Conservation (phyloP, 2,797 vertebrate genomes). For the Sebastes taczanowskii region DNA sequence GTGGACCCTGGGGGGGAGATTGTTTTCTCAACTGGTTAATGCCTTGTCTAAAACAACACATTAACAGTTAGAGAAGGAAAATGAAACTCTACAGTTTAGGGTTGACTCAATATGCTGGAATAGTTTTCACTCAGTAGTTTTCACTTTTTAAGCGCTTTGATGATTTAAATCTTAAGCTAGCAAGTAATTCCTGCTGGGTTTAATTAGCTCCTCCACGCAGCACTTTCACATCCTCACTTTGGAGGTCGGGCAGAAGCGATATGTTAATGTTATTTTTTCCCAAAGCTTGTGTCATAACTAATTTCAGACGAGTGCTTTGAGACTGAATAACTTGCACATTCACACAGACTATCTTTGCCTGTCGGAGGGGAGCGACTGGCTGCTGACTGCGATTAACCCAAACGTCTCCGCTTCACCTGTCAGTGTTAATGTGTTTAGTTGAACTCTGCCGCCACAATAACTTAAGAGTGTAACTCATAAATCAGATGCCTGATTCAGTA, state of each 20-base stretch:
- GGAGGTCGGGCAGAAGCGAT: background rate
- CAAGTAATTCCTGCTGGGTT: conserved; percentile 1
- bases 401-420: background rate
- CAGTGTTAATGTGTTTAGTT: background rate
- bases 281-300: background rate
- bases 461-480: background rate
- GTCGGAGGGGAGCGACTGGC: background rate
- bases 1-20: background rate
- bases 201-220: background rate
- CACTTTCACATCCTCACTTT: background rate
- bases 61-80: background rate
- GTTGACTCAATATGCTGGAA: background rate
- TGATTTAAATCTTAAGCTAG: background rate
- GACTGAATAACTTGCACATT: background rate
- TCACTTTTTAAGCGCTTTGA: background rate
- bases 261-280: background rate
- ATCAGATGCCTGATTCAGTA: background rate
- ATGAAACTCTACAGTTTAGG: background rate
- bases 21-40: background rate
- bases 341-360: background rate
- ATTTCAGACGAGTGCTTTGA: background rate
- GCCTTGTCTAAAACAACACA: background rate
- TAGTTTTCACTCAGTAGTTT: background rate
- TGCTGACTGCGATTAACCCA: background rate
- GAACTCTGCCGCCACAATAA: background rate